phyloP scores from a whole-genome alignment of 2,797 vertebrate genomes.

The Ateles fusciceps region DNA sequence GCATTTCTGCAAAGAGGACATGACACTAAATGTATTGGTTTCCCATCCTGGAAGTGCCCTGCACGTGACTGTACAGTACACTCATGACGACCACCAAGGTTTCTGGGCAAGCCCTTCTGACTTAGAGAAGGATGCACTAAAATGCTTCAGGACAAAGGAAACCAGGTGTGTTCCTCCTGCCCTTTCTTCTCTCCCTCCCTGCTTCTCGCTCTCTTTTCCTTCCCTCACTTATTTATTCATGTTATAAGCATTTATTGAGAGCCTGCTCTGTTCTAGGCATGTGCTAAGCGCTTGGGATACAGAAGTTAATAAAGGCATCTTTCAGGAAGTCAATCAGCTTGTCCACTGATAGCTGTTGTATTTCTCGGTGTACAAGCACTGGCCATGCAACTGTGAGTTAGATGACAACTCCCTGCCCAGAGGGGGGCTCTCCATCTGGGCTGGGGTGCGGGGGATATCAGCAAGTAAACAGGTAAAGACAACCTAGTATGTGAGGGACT shows the following conservation, averaged over 20 bases:
- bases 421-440: not conserved
- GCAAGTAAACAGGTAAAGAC: not conserved
- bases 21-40: not conserved
- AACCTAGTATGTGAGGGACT: not conserved
- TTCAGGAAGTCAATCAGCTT: not conserved
- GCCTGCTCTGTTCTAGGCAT: not conserved
- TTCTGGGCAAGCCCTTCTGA: not conserved
- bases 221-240: not conserved
- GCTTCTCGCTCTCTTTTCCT: not conserved
- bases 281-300: not conserved
- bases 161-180: not conserved
- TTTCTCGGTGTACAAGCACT: accelerated
- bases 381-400: not conserved
- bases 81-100: no score
- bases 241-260: not conserved
- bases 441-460: not conserved
- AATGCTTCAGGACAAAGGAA: not conserved
- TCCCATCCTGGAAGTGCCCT: not conserved
- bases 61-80: not conserved
- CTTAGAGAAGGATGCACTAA: not conserved
- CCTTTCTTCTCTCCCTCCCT: not conserved
- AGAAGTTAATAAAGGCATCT: not conserved
- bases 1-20: not conserved
- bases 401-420: not conserved
- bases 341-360: not conserved